A percentile compares a stretch with the other conserved stretches of the same genome.
phyloP scores from a whole-genome alignment of 2,113 vertebrate species.

The Prolemur simus region DNA sequence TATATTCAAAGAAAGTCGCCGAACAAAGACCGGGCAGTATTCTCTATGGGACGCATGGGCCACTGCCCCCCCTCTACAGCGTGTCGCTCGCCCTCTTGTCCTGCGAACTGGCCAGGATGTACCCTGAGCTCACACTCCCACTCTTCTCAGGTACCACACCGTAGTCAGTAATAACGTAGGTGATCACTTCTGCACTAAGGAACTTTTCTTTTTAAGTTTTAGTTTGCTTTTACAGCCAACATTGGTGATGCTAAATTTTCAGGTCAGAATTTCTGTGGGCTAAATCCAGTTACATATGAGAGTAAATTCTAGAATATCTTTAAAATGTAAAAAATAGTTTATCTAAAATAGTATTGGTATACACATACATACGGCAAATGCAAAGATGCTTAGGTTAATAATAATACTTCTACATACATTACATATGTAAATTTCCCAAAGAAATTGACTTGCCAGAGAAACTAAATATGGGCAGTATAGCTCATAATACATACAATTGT shows the following conservation, averaged over 20 bases:
- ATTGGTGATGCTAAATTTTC: not conserved
- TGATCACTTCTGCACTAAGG: not conserved
- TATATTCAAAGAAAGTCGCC: constrained; percentile 95
- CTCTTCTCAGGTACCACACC: constrained; percentile 94
- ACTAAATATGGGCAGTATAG: not conserved
- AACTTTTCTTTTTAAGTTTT: not conserved
- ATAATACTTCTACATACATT: not conserved
- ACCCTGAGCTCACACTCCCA: constrained; percentile 97
- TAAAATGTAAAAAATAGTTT: not conserved
- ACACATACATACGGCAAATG: not conserved
- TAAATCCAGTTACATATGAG: not conserved
- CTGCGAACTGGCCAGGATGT: constrained; percentile 96
- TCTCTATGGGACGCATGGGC: constrained; percentile 95
- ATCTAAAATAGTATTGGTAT: not conserved
- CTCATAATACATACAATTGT: not conserved
- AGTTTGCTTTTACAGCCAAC: not conserved
- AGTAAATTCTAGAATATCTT: not conserved
- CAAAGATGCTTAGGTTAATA: not conserved
- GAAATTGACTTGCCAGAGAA: not conserved
- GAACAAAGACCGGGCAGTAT: constrained; percentile 96
- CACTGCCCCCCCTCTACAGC: constrained; percentile 96
- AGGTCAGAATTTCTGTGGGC: not conserved
- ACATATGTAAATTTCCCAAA: not conserved
- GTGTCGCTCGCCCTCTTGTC: constrained; percentile 94
- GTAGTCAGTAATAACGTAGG: not conserved